A percentile compares a stretch with the other conserved stretches of the same genome.
phyloP scores from a whole-genome alignment of 2,888 invertebrate genomes.

The Julus scanicus region DNA sequence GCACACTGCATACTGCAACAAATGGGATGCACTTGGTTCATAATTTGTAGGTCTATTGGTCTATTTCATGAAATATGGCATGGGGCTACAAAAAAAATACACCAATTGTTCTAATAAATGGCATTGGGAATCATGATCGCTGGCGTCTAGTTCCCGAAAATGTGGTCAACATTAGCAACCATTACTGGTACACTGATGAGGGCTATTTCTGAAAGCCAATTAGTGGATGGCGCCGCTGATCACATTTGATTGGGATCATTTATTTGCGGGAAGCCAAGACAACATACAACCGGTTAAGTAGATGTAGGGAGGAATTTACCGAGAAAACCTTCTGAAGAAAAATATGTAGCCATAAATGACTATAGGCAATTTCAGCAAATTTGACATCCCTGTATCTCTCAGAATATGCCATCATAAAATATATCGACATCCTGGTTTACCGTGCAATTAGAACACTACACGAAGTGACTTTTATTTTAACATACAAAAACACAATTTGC shows the following conservation, averaged over 20 bases:
- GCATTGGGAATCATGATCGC: not conserved
- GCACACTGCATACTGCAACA: no score
- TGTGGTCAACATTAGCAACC: not conserved
- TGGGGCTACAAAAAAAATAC: not conserved
- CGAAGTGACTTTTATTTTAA: no score
- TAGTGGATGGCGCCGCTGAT: slow-evolving; percentile 13
- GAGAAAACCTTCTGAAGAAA: no score
- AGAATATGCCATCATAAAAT: no score
- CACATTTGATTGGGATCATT: slow-evolving; percentile 34
- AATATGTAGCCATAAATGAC: no score
- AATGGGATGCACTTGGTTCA: not conserved
- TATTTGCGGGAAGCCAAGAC: slow-evolving; percentile 9
- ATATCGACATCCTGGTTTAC: no score
- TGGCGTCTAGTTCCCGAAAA: not conserved
- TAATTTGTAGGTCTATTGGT: not conserved
- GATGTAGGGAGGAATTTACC: no score
- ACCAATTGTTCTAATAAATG: not conserved
- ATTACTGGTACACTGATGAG: slow-evolving; percentile 6
- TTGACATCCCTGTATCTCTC: no score
- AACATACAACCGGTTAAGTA: no score
- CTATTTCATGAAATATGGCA: not conserved
- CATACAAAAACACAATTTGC: no score
- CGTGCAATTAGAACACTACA: no score
- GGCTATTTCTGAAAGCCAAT: slow-evolving; percentile 36
- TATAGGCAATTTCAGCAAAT: no score